Evolutionary conservation across 2,888 invertebrate species (phyloP).

Genomic region (Siphonodentalium dalli): DNA sequence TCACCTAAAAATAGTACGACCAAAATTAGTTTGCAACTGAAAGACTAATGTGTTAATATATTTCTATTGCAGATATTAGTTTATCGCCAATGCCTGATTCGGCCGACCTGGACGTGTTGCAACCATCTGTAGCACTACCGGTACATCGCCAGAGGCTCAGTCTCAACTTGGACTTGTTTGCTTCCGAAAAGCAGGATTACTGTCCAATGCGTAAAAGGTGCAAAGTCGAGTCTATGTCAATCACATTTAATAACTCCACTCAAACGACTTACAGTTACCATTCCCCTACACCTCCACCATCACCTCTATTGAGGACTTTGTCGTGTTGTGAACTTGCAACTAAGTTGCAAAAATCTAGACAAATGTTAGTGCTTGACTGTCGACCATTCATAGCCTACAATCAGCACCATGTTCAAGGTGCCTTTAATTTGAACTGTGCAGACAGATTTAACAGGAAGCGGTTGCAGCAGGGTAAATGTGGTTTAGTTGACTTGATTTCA

Average conservation of each 20-base stretch:
- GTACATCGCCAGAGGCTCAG: conserved; percentile 28
- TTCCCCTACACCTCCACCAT: conserved; percentile 13
- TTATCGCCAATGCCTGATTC: conserved; percentile 58
- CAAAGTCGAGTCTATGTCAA: conserved; percentile 42
- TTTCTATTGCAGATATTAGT: no score
- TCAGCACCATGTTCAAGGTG: conserved; percentile 74
- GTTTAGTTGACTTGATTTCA: conserved; percentile 73
- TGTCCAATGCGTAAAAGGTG: conserved; percentile 42
- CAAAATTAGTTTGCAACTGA: no score
- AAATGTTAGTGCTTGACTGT: conserved; percentile 71
- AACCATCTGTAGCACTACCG: conserved; percentile 28
- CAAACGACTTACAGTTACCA: conserved; percentile 19
- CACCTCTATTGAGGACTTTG: conserved; percentile 38
- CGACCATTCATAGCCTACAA: conserved; percentile 77
- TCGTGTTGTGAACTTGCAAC: conserved; percentile 42
- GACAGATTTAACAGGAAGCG: conserved; percentile 75
- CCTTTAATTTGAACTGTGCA: conserved; percentile 74
- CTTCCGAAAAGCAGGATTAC: conserved; percentile 19
- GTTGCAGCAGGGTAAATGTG: conserved; percentile 74
- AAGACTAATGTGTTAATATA: no score
- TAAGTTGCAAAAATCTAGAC: conserved; percentile 39
- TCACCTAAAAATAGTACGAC: no score
- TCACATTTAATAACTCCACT: conserved; percentile 24
- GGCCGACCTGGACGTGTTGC: conserved; percentile 48
- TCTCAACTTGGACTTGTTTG: conserved; percentile 34